Percentiles rank a stretch among this genome's conserved stretches.
Conservation (phyloP, 2,797 vertebrate genomes). For the Gymnopithys bicolor region DNA sequence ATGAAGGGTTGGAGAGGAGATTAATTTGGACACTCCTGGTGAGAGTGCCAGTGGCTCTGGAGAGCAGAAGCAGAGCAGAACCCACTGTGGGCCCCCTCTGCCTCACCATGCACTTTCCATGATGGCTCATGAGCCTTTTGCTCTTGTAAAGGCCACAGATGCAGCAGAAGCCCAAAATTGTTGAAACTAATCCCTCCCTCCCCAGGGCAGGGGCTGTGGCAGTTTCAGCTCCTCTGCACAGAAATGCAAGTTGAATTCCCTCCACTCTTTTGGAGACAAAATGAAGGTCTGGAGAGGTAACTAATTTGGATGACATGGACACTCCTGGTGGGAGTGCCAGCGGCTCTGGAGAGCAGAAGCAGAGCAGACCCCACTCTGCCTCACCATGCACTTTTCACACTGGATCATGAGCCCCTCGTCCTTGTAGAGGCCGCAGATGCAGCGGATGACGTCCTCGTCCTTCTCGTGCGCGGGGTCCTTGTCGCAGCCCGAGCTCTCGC, state of each 20-base stretch:
- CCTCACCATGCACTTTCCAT: slow-evolving; percentile 96
- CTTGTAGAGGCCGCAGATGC: slow-evolving; percentile 97
- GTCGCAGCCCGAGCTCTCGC: slow-evolving; percentile 88
- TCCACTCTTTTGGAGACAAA: neutral
- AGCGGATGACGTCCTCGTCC: slow-evolving; percentile 96
- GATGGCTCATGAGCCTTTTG: slow-evolving; percentile 98
- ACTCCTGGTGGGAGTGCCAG: neutral
- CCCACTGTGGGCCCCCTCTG: neutral
- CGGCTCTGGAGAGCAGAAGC: fast-evolving
- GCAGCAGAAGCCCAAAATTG: too few relatives aligned
- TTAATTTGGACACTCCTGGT: neutral
- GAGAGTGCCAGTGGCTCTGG: neutral
- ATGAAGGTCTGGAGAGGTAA: neutral
- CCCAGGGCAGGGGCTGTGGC: too few relatives aligned
- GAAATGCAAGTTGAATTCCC: neutral
- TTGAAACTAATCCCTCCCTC: too few relatives aligned
- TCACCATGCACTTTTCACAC: slow-evolving; percentile 98
- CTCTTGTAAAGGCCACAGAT: slow-evolving; percentile 89
- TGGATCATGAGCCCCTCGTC: slow-evolving; percentile 88
- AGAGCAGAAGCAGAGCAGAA: neutral
- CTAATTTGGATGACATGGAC: too few relatives aligned
- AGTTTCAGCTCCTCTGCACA: too few relatives aligned
- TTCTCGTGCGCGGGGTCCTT: slow-evolving; percentile 90
- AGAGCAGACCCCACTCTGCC: neutral
- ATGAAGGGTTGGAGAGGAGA: neutral